phyloP scores from a whole-genome alignment of 2,113 vertebrate species.

The Corythaeola cristata region DNA sequence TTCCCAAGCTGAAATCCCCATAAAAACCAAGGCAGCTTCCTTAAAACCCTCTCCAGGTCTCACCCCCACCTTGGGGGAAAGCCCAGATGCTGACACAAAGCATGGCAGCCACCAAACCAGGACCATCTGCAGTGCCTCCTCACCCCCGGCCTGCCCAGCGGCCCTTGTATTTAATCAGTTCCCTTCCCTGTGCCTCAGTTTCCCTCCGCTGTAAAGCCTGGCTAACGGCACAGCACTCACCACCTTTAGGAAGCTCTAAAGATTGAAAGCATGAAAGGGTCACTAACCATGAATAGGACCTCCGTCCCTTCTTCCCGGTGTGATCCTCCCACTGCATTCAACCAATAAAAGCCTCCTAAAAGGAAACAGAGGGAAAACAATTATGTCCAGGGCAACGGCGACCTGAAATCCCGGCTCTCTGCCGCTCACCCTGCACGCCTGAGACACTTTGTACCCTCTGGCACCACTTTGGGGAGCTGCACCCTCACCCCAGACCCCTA shows the following conservation, averaged over 20 bases:
- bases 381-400: background rate
- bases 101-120: background rate
- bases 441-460: background rate
- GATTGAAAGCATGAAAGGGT: slow-evolving; percentile 73
- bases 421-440: background rate
- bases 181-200: background rate
- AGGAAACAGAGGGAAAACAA: slow-evolving; percentile 67
- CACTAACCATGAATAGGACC: slow-evolving; percentile 71
- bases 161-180: fast-evolving
- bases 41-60: background rate
- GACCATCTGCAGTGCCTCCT: fast-evolving
- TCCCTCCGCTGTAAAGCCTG: background rate
- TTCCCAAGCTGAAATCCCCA: background rate
- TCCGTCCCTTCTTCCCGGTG: slow-evolving; percentile 61
- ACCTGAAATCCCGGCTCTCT: slow-evolving; percentile 2
- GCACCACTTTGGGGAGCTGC: background rate
- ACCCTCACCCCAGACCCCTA: background rate
- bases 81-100: background rate
- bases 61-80: background rate
- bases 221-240: background rate
- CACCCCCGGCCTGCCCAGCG: background rate
- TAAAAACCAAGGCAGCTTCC: background rate
- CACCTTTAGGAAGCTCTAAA: slow-evolving; percentile 67
- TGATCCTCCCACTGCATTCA: slow-evolving; percentile 71
- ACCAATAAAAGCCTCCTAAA: slow-evolving; percentile 71